Evolutionary conservation across 2,888 invertebrate species (phyloP).

Genomic region (Hemaris fuciformis): DNA sequence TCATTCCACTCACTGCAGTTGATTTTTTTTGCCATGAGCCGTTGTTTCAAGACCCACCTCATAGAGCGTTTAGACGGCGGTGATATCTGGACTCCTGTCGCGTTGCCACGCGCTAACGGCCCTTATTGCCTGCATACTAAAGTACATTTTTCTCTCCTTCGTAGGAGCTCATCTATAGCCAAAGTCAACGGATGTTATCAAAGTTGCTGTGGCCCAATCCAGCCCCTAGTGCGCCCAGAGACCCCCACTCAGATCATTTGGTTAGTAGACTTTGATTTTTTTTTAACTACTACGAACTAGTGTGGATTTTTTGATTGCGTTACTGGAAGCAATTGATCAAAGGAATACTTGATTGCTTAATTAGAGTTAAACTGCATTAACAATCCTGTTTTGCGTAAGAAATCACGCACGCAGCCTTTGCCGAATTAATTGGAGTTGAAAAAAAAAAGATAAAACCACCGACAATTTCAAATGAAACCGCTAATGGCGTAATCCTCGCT

Average conservation of each 20-base stretch:
- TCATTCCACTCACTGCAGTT: conserved; percentile 33
- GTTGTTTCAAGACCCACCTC: conserved; percentile 43
- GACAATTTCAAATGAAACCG: too few relatives aligned
- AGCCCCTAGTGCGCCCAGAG: conserved; percentile 78
- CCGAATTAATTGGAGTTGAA: too few relatives aligned
- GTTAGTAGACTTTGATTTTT: conserved; percentile 79
- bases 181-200: conserved; percentile 81
- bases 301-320: conserved; percentile 1
- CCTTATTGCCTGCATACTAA: conserved; percentile 69
- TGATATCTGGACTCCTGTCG: conserved; percentile 11
- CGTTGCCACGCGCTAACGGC: conserved; percentile 54
- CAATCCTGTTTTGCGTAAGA: neutral
- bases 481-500: too few relatives aligned
- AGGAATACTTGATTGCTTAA: too few relatives aligned
- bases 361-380: neutral
- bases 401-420: too few relatives aligned
- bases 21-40: conserved; percentile 23
- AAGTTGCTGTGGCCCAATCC: conserved; percentile 81
- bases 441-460: too few relatives aligned
- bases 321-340: neutral
- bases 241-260: conserved; percentile 81
- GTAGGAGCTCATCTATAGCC: conserved; percentile 82
- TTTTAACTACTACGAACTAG: conserved; percentile 23
- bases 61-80: conserved; percentile 25
- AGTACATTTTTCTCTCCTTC: conserved; percentile 77